These are phyloP conservation scores for Disparrhopalites patrizii DNA, from an alignment of 2,888 invertebrate genomes.

Conservation along the genomic window DNA sequence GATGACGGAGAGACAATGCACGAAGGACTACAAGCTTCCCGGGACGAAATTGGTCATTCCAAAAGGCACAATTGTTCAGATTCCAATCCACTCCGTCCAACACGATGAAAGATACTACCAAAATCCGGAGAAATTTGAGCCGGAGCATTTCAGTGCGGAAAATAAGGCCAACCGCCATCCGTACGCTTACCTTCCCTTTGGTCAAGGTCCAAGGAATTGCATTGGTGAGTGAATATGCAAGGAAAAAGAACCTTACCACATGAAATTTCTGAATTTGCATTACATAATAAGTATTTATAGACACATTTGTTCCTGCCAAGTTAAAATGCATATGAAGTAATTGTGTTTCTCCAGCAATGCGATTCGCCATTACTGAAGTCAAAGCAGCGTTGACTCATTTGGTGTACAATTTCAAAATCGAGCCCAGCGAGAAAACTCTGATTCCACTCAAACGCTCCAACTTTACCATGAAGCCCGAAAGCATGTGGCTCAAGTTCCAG, in stretches of 20 bases:
- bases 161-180: constrained; percentile 9
- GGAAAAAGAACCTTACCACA: background rate
- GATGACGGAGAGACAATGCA: constrained; percentile 17
- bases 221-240: constrained; percentile 26
- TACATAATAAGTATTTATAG: no score
- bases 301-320: no score
- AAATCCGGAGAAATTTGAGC: background rate
- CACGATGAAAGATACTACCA: background rate
- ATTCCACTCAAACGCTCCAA: constrained; percentile 52
- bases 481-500: constrained; percentile 9
- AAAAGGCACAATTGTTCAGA: constrained; percentile 34
- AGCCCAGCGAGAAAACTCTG: constrained; percentile 53
- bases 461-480: constrained; percentile 19
- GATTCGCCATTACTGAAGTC: constrained; percentile 57
- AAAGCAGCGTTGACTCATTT: constrained; percentile 56
- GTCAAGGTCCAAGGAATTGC: constrained; percentile 8
- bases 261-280: no score
- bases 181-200: background rate
- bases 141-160: constrained; percentile 1
- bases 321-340: no score
- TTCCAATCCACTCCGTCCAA: constrained; percentile 46
- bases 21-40: constrained; percentile 21
- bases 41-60: constrained; percentile 18
- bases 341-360: constrained; percentile 52
- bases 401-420: constrained; percentile 55